These are phyloP conservation scores for Gephyroberyx darwinii DNA, from an alignment of 2,797 vertebrate species.

Conservation along the genomic window DNA sequence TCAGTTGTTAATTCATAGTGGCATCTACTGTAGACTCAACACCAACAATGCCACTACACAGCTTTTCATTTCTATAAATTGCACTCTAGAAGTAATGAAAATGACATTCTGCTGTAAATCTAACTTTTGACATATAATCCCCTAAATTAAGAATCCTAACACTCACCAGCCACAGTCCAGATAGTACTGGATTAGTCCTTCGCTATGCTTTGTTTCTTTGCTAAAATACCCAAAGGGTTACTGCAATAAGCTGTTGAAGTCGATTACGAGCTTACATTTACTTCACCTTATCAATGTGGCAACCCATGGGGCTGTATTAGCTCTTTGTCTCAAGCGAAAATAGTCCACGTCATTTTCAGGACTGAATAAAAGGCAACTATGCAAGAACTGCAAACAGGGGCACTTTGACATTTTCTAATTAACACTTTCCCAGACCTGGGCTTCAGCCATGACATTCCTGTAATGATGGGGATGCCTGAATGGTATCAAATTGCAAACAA, in stretches of 20 bases:
- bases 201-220: slow-evolving; percentile 56
- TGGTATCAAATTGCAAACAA: slow-evolving; percentile 38
- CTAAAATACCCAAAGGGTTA: slow-evolving; percentile 54
- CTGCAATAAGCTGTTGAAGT: slow-evolving; percentile 70
- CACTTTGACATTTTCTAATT: slow-evolving; percentile 56
- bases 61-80: too few species aligned
- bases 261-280: slow-evolving; percentile 67
- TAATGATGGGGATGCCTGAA: slow-evolving; percentile 26
- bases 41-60: too few species aligned
- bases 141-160: not conserved
- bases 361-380: slow-evolving; percentile 50
- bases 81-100: too few species aligned
- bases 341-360: slow-evolving; percentile 52
- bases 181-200: slow-evolving; percentile 62
- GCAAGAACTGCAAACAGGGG: slow-evolving; percentile 30
- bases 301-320: slow-evolving; percentile 56
- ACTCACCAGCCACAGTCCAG: slow-evolving; percentile 41
- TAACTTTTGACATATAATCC: too few species aligned
- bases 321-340: slow-evolving; percentile 63
- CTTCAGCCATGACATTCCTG: slow-evolving; percentile 27
- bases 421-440: slow-evolving; percentile 27
- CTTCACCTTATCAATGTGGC: slow-evolving; percentile 72
- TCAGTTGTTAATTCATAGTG: not conserved
- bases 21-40: too few species aligned
- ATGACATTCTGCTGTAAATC: too few species aligned